phyloP scores from a whole-genome alignment of 2,888 invertebrate genomes.

The Amaurobius ferox region DNA sequence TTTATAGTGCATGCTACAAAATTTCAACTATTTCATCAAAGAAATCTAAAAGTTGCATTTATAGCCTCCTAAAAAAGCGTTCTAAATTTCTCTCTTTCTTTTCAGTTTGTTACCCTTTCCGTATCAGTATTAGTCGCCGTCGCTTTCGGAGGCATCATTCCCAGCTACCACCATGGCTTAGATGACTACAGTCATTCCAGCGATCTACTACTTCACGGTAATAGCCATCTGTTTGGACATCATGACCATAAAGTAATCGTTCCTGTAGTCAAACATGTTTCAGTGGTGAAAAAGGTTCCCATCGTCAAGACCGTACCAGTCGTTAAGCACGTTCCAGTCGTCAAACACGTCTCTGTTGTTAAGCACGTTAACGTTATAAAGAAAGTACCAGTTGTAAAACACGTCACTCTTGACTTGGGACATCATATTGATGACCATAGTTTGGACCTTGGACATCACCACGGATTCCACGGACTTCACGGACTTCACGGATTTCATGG shows the following conservation, averaged over 20 bases:
- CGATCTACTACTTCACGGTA: slow-evolving; percentile 5
- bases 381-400: slow-evolving; percentile 56
- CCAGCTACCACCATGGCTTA: slow-evolving; percentile 7
- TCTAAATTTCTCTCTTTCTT: no score
- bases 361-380: slow-evolving; percentile 56
- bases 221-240: not conserved
- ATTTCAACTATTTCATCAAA: no score
- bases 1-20: no score
- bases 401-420: slow-evolving; percentile 51
- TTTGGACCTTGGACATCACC: slow-evolving; percentile 20
- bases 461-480: slow-evolving; percentile 13
- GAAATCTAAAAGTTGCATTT: no score
- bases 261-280: slow-evolving; percentile 51
- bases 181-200: slow-evolving; percentile 27
- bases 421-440: slow-evolving; percentile 62
- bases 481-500: slow-evolving; percentile 12
- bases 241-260: slow-evolving; percentile 49
- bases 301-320: slow-evolving; percentile 52
- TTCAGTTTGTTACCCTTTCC: slow-evolving; percentile 22
- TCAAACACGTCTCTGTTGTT: slow-evolving; percentile 56
- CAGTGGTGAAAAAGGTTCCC: slow-evolving; percentile 44
- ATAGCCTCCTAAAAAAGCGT: no score
- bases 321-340: slow-evolving; percentile 56
- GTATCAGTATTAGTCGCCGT: slow-evolving; percentile 33
- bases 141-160: slow-evolving; percentile 42